Percentiles rank a stretch among this genome's conserved stretches.
phyloP scores from a whole-genome alignment of 2,888 invertebrate species.

The Polydrusus tereticollis region DNA sequence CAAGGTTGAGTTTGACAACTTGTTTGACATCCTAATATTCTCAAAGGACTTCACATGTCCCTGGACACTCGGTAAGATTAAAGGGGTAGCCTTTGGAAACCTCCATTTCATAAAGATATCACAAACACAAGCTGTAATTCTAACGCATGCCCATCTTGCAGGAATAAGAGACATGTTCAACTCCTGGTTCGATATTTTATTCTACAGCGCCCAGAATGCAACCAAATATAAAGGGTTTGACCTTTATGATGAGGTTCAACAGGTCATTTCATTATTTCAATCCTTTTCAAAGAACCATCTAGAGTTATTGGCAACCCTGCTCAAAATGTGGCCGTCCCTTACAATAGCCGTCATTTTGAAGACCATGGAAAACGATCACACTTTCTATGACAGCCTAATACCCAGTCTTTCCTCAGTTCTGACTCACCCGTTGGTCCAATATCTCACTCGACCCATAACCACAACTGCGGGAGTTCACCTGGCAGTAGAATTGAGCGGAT shows the following conservation, averaged over 20 bases:
- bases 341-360: neutral
- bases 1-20: neutral
- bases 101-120: neutral
- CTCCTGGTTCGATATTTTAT: slow-evolving; percentile 18
- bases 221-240: neutral
- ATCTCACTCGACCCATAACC: neutral
- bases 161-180: slow-evolving; percentile 21
- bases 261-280: neutral
- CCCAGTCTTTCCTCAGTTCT: neutral
- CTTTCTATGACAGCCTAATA: neutral
- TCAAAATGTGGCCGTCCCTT: slow-evolving; percentile 6
- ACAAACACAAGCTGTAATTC: neutral
- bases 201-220: neutral
- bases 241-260: neutral
- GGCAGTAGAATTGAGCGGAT: slow-evolving; percentile 8
- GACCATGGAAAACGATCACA: neutral
- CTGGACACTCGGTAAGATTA: neutral
- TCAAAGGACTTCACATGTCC: neutral
- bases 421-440: neutral
- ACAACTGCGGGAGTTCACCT: neutral
- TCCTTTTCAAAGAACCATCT: neutral
- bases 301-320: neutral
- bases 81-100: slow-evolving; percentile 19
- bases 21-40: slow-evolving; percentile 2
- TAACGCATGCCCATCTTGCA: neutral